phyloP scores from a whole-genome alignment of 2,113 vertebrate species.

The Thermophis baileyi region DNA sequence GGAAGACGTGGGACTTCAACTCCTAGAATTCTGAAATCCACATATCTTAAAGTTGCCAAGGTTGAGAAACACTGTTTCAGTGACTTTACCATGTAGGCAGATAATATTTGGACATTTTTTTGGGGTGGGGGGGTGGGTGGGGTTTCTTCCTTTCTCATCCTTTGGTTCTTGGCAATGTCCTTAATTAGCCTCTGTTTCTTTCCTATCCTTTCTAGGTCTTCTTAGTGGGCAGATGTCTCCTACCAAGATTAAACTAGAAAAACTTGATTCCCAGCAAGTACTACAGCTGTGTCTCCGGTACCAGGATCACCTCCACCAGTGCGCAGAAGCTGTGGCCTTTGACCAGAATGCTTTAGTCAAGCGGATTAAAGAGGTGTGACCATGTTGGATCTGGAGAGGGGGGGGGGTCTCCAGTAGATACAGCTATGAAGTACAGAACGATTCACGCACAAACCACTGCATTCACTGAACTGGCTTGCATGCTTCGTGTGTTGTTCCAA shows the following conservation, averaged over 20 bases:
- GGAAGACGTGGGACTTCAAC: background rate
- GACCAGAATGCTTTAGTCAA: conserved; percentile 97
- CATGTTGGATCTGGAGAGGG: fast-evolving
- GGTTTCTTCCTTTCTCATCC: background rate
- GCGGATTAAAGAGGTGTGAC: conserved; percentile 90
- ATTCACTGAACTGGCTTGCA: background rate
- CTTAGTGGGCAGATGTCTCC: conserved; percentile 92
- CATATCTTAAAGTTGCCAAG: background rate
- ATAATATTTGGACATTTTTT: background rate
- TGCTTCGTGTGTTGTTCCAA: background rate
- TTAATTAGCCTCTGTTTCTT: background rate
- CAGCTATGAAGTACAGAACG: background rate
- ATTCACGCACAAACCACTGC: background rate
- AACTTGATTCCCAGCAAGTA: conserved; percentile 88
- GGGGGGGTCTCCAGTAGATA: too few relatives aligned
- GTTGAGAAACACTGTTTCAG: background rate
- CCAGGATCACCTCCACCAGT: conserved; percentile 95
- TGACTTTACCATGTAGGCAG: background rate
- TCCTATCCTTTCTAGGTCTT: conserved; percentile 71
- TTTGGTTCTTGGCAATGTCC: background rate
- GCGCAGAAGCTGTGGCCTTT: conserved; percentile 93
- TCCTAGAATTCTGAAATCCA: background rate
- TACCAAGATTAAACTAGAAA: conserved; percentile 83
- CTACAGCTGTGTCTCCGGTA: conserved; percentile 92
- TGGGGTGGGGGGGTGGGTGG: too few relatives aligned